Percentiles rank a stretch among this genome's conserved stretches.
phyloP scores from a whole-genome alignment of 1,140 invertebrate species.

The Ceratina japonica region DNA sequence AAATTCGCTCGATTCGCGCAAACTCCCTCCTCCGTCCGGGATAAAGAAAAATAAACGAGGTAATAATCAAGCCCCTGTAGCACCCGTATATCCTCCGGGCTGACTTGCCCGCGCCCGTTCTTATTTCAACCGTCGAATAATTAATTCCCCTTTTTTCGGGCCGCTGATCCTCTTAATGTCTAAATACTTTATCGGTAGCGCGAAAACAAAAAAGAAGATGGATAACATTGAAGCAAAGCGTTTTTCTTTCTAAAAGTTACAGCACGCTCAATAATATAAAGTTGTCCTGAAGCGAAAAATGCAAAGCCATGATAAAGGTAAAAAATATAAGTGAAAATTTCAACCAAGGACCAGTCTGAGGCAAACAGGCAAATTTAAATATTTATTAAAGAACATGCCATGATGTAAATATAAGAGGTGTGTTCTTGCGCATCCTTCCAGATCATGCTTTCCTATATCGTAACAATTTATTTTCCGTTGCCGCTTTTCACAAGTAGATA shows the following conservation, averaged over 20 bases:
- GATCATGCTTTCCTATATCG: no score
- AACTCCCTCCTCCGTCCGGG: background rate
- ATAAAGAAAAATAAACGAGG: constrained; percentile 19
- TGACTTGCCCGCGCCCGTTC: background rate
- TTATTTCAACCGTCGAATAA: constrained; percentile 14
- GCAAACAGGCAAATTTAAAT: no score
- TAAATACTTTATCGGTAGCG: background rate
- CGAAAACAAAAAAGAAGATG: background rate
- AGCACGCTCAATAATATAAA: background rate
- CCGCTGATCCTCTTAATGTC: no score
- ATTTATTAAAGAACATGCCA: no score
- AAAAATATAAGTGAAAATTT: background rate
- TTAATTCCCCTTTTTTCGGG: constrained; percentile 5
- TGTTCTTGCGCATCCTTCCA: no score
- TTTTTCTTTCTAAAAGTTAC: background rate
- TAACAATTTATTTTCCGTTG: no score
- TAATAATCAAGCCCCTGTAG: constrained; percentile 11
- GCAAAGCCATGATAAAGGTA: background rate
- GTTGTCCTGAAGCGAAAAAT: background rate
- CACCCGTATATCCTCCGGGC: constrained; percentile 13
- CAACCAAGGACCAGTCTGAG: no score
- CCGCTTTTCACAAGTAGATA: no score
- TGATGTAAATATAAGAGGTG: no score
- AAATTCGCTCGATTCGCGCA: constrained; percentile 4
- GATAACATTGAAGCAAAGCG: background rate